These are phyloP conservation scores for Dunckerocampus dactyliophorus DNA, from an alignment of 2,113 vertebrate genomes.

Conservation along the genomic window DNA sequence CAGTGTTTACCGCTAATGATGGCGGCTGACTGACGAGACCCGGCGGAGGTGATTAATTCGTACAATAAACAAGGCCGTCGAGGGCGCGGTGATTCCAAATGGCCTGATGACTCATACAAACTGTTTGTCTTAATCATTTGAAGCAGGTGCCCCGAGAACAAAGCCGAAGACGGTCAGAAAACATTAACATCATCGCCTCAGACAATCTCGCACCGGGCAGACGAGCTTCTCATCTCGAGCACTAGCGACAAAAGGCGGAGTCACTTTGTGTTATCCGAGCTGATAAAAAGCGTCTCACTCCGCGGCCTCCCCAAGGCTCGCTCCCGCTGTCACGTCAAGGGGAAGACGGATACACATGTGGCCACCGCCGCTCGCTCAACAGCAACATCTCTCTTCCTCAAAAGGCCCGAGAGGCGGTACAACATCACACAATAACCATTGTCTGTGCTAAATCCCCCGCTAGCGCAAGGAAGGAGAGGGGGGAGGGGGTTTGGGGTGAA, in stretches of 20 bases:
- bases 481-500: neutral
- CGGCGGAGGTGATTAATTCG: constrained; percentile 59
- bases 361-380: constrained; percentile 29
- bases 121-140: constrained; percentile 47
- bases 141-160: constrained; percentile 41
- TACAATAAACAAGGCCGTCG: constrained; percentile 52
- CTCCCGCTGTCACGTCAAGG: constrained; percentile 31
- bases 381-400: constrained; percentile 51
- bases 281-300: constrained; percentile 29
- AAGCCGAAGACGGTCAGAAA: constrained; percentile 7
- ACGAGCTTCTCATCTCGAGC: neutral
- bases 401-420: constrained; percentile 40
- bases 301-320: constrained; percentile 19
- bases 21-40: constrained; percentile 47
- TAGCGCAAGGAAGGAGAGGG: constrained; percentile 4
- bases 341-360: constrained; percentile 34
- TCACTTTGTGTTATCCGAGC: neutral
- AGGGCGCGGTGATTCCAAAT: constrained; percentile 47
- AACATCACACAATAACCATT: constrained; percentile 67
- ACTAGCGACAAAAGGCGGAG: constrained; percentile 7
- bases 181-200: constrained; percentile 16
- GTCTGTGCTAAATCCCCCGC: constrained; percentile 61
- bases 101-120: constrained; percentile 49
- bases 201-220: neutral
- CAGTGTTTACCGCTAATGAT: constrained; percentile 52